These are phyloP conservation scores for Danaus melanippus DNA, from an alignment of 1,140 invertebrate genomes.

Conservation along the genomic window DNA sequence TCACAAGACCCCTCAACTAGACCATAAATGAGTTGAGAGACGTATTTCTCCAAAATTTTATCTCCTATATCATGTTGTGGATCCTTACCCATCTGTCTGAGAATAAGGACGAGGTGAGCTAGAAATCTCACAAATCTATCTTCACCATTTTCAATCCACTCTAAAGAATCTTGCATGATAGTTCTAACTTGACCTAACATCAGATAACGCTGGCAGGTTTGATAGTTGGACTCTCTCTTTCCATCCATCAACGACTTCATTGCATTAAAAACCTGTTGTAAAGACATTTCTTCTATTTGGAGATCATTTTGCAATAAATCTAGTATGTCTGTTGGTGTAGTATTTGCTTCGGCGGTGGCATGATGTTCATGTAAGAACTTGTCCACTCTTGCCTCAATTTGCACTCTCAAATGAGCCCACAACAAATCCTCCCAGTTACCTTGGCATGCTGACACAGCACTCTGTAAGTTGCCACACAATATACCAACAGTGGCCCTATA, in stretches of 20 bases:
- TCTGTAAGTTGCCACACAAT: conserved; percentile 87
- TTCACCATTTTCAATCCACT: conserved; percentile 51
- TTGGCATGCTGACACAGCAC: conserved; percentile 80
- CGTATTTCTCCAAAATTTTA: conserved; percentile 80
- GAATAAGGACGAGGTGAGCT: conserved; percentile 88
- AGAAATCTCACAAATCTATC: conserved; percentile 83
- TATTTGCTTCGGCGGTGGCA: conserved; percentile 68
- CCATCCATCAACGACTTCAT: conserved; percentile 62
- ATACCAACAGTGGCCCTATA: conserved; percentile 82
- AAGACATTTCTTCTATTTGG: conserved; percentile 65
- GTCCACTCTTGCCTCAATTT: conserved; percentile 90
- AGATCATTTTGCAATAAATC: conserved; percentile 85
- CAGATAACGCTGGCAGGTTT: conserved; percentile 59
- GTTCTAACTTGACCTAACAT: conserved; percentile 62
- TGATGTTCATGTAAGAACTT: conserved; percentile 76
- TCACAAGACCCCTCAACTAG: conserved; percentile 71
- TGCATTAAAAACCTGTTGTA: conserved; percentile 81
- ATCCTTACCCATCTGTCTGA: conserved; percentile 82
- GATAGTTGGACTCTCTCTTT: conserved; percentile 65
- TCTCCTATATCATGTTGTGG: conserved; percentile 78
- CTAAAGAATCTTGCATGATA: conserved; percentile 60
- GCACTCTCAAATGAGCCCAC: conserved; percentile 89
- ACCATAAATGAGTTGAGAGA: conserved; percentile 79
- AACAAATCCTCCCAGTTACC: conserved; percentile 90
- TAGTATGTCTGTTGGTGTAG: conserved; percentile 76